Conservation (phyloP, 2,113 vertebrate species). For the Halcyon senegalensis region DNA sequence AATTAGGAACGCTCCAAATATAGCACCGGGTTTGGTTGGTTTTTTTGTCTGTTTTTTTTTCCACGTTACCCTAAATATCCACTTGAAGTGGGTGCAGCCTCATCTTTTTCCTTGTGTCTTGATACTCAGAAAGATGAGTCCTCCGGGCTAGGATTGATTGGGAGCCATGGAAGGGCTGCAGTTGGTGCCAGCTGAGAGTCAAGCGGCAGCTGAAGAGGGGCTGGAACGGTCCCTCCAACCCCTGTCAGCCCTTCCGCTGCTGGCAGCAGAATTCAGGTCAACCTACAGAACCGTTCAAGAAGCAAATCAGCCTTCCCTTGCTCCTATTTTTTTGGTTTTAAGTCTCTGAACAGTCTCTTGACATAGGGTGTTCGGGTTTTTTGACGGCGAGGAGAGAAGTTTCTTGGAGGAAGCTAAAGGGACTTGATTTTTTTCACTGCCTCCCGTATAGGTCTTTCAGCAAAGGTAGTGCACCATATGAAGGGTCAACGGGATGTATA, state of each 20-base stretch:
- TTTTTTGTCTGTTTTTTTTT: not conserved
- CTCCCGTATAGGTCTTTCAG: not conserved
- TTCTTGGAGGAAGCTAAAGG: not conserved
- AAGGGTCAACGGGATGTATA: not conserved
- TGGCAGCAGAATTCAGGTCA: not conserved
- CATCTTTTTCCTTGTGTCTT: not conserved
- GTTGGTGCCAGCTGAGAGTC: not conserved
- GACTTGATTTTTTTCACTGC: not conserved
- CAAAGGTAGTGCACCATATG: not conserved
- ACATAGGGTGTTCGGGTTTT: not conserved
- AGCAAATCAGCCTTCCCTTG: not conserved
- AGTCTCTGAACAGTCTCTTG: not conserved
- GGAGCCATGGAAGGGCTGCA: not conserved
- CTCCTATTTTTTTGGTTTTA: not conserved
- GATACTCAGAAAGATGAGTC: not conserved
- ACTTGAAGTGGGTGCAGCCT: not conserved
- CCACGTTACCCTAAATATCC: not conserved
- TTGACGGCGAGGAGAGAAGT: not conserved
- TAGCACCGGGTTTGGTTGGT: not conserved
- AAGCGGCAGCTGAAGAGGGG: not conserved
- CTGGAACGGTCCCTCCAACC: not conserved
- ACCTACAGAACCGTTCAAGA: not conserved
- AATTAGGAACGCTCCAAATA: constrained; percentile 63
- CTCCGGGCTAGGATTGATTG: not conserved
- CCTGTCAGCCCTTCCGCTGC: not conserved